Conservation (phyloP, 2,113 vertebrate species). For the Leiothrix lutea region DNA sequence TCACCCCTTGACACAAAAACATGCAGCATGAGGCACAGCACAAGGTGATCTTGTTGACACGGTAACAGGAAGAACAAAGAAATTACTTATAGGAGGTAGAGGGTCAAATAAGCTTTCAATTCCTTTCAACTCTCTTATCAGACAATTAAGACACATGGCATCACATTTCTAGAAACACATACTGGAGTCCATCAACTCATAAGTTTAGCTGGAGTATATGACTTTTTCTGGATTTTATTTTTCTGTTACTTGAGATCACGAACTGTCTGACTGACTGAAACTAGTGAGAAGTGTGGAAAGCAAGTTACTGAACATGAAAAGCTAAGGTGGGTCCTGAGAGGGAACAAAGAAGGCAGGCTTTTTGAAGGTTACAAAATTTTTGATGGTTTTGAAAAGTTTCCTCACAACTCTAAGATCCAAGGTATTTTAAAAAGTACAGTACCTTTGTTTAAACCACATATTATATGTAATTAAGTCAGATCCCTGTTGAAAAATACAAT, state of each 20-base stretch:
- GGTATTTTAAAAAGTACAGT: neutral
- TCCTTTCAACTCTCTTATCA: neutral
- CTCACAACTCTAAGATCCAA: neutral
- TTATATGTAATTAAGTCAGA: neutral
- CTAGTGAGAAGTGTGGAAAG: neutral
- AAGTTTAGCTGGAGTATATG: neutral
- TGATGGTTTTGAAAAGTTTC: neutral
- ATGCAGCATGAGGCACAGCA: neutral
- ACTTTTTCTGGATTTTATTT: neutral
- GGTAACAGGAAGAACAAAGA: neutral
- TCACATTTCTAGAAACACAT: neutral
- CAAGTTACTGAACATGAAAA: neutral
- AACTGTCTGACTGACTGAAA: neutral
- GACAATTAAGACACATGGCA: neutral
- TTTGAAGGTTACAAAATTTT: neutral
- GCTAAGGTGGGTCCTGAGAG: neutral
- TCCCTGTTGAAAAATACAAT: neutral
- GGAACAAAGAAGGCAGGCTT: neutral
- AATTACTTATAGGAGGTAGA: neutral
- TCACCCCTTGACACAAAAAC: neutral
- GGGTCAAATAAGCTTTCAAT: neutral
- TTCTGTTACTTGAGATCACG: neutral
- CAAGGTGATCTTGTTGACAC: neutral
- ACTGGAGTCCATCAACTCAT: neutral
- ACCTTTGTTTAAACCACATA: neutral